Evolutionary conservation across 2,797 vertebrate species (phyloP).

Genomic region (Danio jaintianensis): DNA sequence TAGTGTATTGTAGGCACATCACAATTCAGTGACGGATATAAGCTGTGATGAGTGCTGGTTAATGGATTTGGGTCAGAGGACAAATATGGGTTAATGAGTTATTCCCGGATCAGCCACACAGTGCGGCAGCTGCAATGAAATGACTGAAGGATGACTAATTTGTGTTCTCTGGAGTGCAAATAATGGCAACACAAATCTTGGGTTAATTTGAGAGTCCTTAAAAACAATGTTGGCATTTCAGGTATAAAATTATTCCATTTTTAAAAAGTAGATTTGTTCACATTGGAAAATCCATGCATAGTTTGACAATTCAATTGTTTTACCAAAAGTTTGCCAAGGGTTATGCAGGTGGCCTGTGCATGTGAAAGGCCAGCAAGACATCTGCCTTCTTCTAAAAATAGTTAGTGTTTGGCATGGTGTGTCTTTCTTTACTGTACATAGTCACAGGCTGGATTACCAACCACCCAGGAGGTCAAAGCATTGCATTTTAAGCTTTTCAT

Average conservation of each 20-base stretch:
- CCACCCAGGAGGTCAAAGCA: conserved; percentile 67
- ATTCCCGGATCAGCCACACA: conserved; percentile 76
- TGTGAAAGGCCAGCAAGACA: conserved; percentile 62
- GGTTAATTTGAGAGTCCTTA: background rate
- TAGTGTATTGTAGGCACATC: conserved; percentile 34
- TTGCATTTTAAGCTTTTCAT: background rate
- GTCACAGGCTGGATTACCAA: conserved; percentile 63
- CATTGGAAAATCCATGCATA: background rate
- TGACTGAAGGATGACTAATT: conserved; percentile 62
- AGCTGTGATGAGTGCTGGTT: conserved; percentile 60
- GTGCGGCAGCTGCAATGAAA: conserved; percentile 69
- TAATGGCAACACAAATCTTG: background rate
- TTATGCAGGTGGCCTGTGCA: conserved; percentile 48
- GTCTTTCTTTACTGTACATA: conserved; percentile 72
- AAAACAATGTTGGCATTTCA: background rate
- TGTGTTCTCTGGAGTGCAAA: conserved; percentile 51
- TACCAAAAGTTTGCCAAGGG: conserved; percentile 32
- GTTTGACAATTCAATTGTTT: conserved; percentile 17
- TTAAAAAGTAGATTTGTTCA: background rate
- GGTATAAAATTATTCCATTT: background rate
- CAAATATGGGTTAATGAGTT: conserved; percentile 77
- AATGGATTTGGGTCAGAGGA: conserved; percentile 67
- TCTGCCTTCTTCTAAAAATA: conserved; percentile 75
- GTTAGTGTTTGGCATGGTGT: conserved; percentile 67
- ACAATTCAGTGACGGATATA: conserved; percentile 57